Evolutionary conservation across 2,113 vertebrate species (phyloP).

Genomic region (Esox niger): DNA sequence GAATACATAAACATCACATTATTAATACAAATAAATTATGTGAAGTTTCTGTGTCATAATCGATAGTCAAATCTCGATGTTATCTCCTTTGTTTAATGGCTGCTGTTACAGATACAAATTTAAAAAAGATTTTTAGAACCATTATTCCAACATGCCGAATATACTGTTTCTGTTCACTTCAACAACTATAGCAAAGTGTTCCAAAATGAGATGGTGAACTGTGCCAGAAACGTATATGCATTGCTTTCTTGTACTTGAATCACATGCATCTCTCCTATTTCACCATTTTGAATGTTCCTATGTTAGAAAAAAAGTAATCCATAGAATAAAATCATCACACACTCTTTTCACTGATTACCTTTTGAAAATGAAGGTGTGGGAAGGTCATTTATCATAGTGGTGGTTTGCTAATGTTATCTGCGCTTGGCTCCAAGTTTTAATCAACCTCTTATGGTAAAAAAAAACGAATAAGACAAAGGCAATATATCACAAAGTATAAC

Average conservation of each 20-base stretch:
- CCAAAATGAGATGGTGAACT: too few relatives aligned
- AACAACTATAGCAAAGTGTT: too few relatives aligned
- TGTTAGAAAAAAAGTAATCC: background rate
- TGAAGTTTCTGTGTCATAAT: too few relatives aligned
- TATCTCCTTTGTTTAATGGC: too few relatives aligned
- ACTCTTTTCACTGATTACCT: conserved; percentile 42
- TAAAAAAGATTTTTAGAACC: too few relatives aligned
- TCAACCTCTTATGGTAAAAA: conserved; percentile 60
- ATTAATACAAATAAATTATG: too few relatives aligned
- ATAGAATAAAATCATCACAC: conserved; percentile 44
- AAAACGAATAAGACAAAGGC: conserved; percentile 54
- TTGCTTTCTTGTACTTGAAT: background rate
- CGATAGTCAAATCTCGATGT: too few relatives aligned
- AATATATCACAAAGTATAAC: conserved; percentile 59
- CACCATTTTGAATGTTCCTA: background rate
- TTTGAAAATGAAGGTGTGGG: conserved; percentile 47
- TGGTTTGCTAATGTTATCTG: conserved; percentile 57
- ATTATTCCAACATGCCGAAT: too few relatives aligned
- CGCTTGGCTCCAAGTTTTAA: conserved; percentile 59
- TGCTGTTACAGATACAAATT: too few relatives aligned
- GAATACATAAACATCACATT: too few relatives aligned
- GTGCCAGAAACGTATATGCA: too few relatives aligned
- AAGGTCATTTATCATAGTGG: conserved; percentile 56
- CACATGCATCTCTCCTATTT: background rate
- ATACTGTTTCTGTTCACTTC: too few relatives aligned